These are phyloP conservation scores for Sphenopsis melanotis DNA, from an alignment of 2,797 vertebrate species.

Conservation along the genomic window DNA sequence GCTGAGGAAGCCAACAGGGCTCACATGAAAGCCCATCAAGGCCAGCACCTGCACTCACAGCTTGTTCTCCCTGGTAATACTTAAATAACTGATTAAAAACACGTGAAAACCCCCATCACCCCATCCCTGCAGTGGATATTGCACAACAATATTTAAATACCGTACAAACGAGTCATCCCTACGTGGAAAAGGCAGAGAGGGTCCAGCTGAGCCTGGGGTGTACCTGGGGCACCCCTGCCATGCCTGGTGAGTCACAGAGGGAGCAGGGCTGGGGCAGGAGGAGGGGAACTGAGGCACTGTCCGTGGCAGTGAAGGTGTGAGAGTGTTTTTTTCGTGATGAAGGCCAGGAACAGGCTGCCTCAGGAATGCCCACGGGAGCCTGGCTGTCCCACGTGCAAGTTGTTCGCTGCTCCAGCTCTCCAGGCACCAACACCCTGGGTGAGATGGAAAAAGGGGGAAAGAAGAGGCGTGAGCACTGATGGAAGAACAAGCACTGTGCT, in stretches of 20 bases:
- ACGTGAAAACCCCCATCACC: not conserved
- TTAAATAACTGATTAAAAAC: constrained; percentile 25
- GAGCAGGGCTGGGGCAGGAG: not conserved
- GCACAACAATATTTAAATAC: constrained; percentile 65
- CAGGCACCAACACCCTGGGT: constrained; percentile 11
- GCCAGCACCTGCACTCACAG: constrained; percentile 8
- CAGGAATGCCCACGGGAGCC: not conserved
- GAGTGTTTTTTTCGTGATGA: not conserved
- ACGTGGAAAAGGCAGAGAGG: not conserved
- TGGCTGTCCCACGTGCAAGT: constrained; percentile 18
- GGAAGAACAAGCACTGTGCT: accelerated
- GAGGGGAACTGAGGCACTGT: not conserved
- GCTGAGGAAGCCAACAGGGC: not conserved
- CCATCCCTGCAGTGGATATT: constrained; percentile 50
- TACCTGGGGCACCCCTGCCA: not conserved
- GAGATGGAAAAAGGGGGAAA: not conserved
- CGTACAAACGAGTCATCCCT: not conserved
- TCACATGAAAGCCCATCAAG: not conserved
- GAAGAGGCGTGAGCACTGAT: not conserved
- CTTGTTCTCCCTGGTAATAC: not conserved
- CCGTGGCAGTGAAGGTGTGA: not conserved
- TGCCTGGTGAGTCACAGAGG: not conserved
- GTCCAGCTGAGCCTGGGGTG: not conserved
- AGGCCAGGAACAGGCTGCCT: not conserved
- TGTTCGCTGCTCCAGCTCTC: not conserved